Conservation (phyloP, 2,797 vertebrate species). For the Antennarius maculatus region DNA sequence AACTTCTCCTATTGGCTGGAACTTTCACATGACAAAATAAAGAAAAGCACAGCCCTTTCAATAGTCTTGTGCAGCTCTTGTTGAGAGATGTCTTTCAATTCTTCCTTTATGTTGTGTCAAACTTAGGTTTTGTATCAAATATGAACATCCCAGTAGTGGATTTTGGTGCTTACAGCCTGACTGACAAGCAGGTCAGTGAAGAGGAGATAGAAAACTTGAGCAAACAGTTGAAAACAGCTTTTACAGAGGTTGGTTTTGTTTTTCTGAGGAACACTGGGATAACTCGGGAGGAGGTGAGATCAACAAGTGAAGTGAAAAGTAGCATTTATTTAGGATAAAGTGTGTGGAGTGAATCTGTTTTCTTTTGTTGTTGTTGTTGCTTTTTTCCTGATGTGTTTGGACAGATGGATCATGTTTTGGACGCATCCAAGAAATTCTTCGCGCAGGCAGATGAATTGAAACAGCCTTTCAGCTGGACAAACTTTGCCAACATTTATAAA, state of each 20-base stretch:
- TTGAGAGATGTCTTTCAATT: too few relatives aligned
- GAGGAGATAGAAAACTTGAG: conserved; percentile 43
- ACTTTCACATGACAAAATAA: too few relatives aligned
- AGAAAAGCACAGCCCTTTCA: too few relatives aligned
- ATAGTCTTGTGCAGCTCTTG: too few relatives aligned
- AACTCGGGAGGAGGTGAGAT: conserved; percentile 60
- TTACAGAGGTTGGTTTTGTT: conserved; percentile 76
- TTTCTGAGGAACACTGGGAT: conserved; percentile 80
- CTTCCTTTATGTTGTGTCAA: too few relatives aligned
- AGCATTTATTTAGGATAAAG: too few relatives aligned
- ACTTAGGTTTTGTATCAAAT: neutral
- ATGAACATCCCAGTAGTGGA: conserved; percentile 78
- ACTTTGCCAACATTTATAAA: conserved; percentile 33
- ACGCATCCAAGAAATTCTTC: too few relatives aligned
- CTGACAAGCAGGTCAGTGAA: neutral
- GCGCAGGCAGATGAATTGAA: too few relatives aligned
- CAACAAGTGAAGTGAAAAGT: rapidly evolving
- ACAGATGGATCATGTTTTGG: conserved; percentile 60
- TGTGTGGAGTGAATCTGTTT: neutral
- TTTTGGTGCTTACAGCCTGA: conserved; percentile 60
- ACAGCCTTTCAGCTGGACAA: conserved; percentile 53
- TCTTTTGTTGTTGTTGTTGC: neutral
- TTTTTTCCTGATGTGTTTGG: neutral
- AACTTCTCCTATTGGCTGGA: too few relatives aligned
- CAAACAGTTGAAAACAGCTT: conserved; percentile 60